Evolutionary conservation across 2,113 vertebrate genomes (phyloP), one percentile per base, ranked within the genome.

Genomic region (Apteryx owenii): DNA sequence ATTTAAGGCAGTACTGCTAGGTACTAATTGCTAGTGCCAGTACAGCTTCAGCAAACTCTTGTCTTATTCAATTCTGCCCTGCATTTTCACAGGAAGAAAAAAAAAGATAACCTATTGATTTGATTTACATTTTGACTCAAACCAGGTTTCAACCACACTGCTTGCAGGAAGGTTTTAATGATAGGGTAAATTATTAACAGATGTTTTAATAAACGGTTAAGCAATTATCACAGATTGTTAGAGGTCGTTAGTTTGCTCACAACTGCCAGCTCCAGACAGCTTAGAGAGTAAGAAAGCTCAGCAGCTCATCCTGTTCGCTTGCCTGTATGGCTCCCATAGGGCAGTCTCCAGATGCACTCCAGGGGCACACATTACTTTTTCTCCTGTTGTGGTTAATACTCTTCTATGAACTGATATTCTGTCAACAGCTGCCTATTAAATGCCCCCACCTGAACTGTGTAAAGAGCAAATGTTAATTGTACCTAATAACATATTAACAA

Each of bases 121-220:
- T 75, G 44, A 93, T 90, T 93, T 76, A 87, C 42, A 81, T 72
- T 85, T 82, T 85, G 23, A 83, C 51, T 85, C 42, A 75, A 85
- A 58, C 19, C 44, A 64, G 1, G 4, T 51, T 94, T 89, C 80
- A 60, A 60, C 46, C 84, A 75, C 42, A 64, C 19, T 81, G 42
- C n/a, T 83, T 40, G 80, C 16, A 89, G 12, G 2, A 84, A 68
- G 40, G n/a, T 44, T 95, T 95, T 65, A 87, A 89, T 72, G 44
- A 29, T 5, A 88, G 17, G 5, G 72, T 93, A 93, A 95, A 93
- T 85, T 88, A 95, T 95, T 95, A 90, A 91, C 87, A 87, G 70
- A 46, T 2, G 5, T 76, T 95, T 95, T 93, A 96, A 94, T 75
- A 83, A 8, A 17, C 33, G 19, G 79, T 93, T 93, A 96, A 95